Evolutionary conservation across 2,797 vertebrate genomes (phyloP), one percentile per base, ranked within the genome.

Genomic region (Valencia hispanica): DNA sequence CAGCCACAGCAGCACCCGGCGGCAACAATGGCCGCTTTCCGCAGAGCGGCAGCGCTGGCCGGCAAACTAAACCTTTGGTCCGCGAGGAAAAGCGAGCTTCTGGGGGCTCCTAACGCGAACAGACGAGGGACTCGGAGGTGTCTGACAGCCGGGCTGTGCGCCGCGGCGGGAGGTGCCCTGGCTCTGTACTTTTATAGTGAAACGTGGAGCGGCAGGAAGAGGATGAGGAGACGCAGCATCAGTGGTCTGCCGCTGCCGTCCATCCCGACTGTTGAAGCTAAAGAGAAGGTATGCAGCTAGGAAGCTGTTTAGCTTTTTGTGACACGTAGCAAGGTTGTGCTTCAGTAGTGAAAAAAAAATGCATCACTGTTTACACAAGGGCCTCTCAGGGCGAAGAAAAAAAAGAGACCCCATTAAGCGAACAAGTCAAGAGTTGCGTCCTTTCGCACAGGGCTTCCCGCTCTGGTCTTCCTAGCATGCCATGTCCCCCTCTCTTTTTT

Each of bases 1-100:
- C 41, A 68, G 78, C 76, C 86, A 76, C 65, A 86, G 78, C 86
- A 32, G 48, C 79, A 68, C 63, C n/a, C 63, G 70, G 48, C 69
- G 70, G 53, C 53, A 15, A 36, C 70, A 85, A 96, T 96, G 95
- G 95, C 94, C 89, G 94, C 93, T 84, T 88, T 95, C 84, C 94
- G 95, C 81, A 94, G 93, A 89, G 87, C 94, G 82, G 79, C 88
- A 77, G 84, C 88, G 73, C 80, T 94, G 83, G 89, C 90, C 39
- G 82, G 84, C 4, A 93, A 81, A 66, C 68, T 93, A 4, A 89
- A 79, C 65, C 82, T 88, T 47, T 76, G 81, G 81, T 75, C 92
- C 20, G 70, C 81, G 63, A 57, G 82, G 17, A 84, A 74, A 82
- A 78, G 25, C 70, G 87, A 89, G 53, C 68, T 89, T 3, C 15